Base-by-base conservation (phyloP, 2,888 invertebrate genomes). In the Boloria euphrosyne region DNA sequence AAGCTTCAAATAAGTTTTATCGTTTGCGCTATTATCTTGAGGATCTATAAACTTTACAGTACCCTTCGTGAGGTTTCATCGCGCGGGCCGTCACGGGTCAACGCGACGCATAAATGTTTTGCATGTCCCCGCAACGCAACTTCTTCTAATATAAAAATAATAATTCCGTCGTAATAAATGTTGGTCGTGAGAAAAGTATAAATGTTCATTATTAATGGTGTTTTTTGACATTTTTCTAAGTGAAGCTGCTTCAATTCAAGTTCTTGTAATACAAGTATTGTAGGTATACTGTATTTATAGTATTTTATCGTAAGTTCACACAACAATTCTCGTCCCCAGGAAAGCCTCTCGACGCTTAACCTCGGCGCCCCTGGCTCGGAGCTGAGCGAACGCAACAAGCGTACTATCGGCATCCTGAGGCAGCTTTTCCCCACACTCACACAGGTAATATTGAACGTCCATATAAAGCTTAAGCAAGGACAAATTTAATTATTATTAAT, bases 361-460 rank as follows among this genome's bases (percentile, higher is more conserved):
- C 90, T 95, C 76, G 94, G 94, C 73, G 94, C 95, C 74, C 93
- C 94, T 71, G 94, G 95, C 82, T 92, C 93, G 71, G 94, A 94
- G 81, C 86, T 94, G 73, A 94, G 94, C 81, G 94, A 95, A 75
- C 93, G 96, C 78, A 95, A 95, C 89, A 96, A 96, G 89, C 93
- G 96, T 80, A 96, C 96, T 75, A 95, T 96, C 80, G 96, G 96
- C 76, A 93, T 96, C 79, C 93, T 96, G 74, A 93, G 96, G 66
- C 94, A 95, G 79, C 93, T 96, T 67, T 96, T 96, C 90, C 96
- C 96, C 49, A 93, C 94, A 65, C 92, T 96, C 75, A 95, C 96
- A 71, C 94, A 96, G 95, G 96, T 96, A 94, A 86, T 62, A 44
- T n/a, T 22, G 14, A 16, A 13, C 13, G 17, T 4, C 17, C 14